These are phyloP conservation scores for Meteorus colon DNA, from an alignment of 2,888 invertebrate species.

Conservation along the genomic window DNA sequence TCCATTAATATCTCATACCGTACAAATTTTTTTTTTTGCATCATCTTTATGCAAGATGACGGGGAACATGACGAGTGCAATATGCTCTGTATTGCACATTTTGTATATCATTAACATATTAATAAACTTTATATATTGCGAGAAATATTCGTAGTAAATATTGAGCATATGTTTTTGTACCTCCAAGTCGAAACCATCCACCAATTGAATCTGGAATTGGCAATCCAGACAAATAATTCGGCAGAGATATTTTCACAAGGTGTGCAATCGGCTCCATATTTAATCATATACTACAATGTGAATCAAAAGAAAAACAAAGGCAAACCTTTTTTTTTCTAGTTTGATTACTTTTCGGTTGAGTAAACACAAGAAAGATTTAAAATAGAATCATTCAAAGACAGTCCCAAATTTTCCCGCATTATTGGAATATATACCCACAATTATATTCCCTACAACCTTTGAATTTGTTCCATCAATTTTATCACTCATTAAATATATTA, in stretches of 20 bases:
- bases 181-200: slow-evolving; percentile 90
- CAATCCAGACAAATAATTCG: slow-evolving; percentile 87
- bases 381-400: too few relatives aligned
- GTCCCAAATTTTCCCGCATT: too few relatives aligned
- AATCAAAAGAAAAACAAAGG: slow-evolving; percentile 46
- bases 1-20: background rate
- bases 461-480: too few relatives aligned
- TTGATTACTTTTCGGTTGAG: too few relatives aligned
- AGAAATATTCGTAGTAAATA: slow-evolving; percentile 49
- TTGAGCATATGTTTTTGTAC: slow-evolving; percentile 73
- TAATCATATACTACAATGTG: slow-evolving; percentile 54
- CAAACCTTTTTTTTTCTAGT: background rate
- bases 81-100: background rate
- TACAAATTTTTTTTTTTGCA: background rate
- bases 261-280: slow-evolving; percentile 86
- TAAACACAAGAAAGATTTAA: too few relatives aligned
- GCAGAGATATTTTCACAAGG: slow-evolving; percentile 85
- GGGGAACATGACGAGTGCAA: background rate
- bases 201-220: slow-evolving; percentile 89
- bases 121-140: background rate
- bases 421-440: too few relatives aligned
- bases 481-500: too few relatives aligned
- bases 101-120: background rate
- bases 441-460: too few relatives aligned
- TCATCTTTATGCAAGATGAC: background rate